Evolutionary conservation across 2,113 vertebrate species (phyloP).

Genomic region (Plecturocebus donacophilus): DNA sequence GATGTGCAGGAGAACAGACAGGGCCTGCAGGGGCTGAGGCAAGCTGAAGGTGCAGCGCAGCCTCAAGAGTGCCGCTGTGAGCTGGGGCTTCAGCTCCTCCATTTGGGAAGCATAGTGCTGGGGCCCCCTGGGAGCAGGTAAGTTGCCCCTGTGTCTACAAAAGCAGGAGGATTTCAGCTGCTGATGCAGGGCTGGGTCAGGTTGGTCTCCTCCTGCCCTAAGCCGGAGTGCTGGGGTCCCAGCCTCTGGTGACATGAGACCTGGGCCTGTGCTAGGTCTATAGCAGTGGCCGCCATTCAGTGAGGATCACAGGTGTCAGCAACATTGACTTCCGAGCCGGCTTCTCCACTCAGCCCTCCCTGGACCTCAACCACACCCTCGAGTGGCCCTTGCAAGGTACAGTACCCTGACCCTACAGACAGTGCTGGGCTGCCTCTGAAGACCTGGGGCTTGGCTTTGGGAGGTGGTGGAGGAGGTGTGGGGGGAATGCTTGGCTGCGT

Average conservation of each 20-base stretch:
- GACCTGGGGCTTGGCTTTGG: not conserved
- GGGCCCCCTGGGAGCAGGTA: not conserved
- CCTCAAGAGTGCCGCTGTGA: accelerated
- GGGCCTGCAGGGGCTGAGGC: not conserved
- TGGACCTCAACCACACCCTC: constrained; percentile 86
- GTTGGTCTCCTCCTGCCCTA: accelerated
- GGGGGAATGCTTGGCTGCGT: too few relatives aligned
- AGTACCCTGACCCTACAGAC: accelerated
- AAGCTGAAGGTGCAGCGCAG: too few relatives aligned
- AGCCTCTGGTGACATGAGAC: not conserved
- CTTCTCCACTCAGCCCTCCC: constrained; percentile 87
- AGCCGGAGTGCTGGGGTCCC: not conserved
- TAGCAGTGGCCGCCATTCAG: constrained; percentile 92
- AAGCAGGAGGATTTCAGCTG: not conserved
- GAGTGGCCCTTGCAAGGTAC: constrained; percentile 93
- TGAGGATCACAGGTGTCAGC: constrained; percentile 94
- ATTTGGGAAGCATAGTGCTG: not conserved
- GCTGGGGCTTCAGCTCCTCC: not conserved
- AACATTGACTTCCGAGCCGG: constrained; percentile 90
- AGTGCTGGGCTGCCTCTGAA: too few relatives aligned
- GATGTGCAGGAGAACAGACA: not conserved
- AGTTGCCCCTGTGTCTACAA: not conserved
- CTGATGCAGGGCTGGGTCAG: accelerated
- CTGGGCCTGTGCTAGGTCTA: constrained; percentile 83
- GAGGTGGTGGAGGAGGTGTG: accelerated